Conservation (phyloP, 2,888 invertebrate genomes). For the Cantharis rustica region DNA sequence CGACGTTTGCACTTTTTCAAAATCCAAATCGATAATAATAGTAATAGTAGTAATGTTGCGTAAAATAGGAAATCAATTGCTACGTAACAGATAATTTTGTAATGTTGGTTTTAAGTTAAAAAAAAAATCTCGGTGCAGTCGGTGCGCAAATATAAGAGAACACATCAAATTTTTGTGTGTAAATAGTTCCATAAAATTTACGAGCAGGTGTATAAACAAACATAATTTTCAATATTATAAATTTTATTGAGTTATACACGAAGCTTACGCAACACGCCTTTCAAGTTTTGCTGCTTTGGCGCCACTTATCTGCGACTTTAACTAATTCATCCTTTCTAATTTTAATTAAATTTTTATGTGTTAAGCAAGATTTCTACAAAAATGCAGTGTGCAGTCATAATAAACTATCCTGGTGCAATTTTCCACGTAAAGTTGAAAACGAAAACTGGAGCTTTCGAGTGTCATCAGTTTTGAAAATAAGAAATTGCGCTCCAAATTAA, state of each 20-base stretch:
- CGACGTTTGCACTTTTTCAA: neutral
- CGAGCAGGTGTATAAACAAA: neutral
- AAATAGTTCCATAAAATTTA: neutral
- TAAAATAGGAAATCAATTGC: neutral
- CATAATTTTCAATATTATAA: slow-evolving; percentile 2
- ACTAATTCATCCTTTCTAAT: slow-evolving; percentile 3
- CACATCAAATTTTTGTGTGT: neutral
- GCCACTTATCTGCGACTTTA: neutral
- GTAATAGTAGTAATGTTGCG: neutral
- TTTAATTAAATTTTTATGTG: neutral
- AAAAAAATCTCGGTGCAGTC: neutral
- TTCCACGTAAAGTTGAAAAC: neutral
- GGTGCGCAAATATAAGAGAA: neutral
- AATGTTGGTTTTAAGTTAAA: no score
- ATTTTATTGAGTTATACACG: slow-evolving; percentile 1
- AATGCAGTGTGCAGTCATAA: neutral
- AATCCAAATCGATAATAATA: neutral
- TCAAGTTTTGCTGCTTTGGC: slow-evolving; percentile 1
- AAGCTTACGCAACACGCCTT: neutral
- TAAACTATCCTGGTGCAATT: neutral
- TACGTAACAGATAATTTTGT: neutral
- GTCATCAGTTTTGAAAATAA: neutral
- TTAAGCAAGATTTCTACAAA: neutral
- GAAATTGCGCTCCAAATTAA: slow-evolving; percentile 8
- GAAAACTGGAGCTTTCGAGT: neutral